A percentile compares a stretch with the other conserved stretches of the same genome.
These are phyloP conservation scores for Phalloptychus januarius DNA, from an alignment of 2,797 vertebrate genomes.

Conservation along the genomic window DNA sequence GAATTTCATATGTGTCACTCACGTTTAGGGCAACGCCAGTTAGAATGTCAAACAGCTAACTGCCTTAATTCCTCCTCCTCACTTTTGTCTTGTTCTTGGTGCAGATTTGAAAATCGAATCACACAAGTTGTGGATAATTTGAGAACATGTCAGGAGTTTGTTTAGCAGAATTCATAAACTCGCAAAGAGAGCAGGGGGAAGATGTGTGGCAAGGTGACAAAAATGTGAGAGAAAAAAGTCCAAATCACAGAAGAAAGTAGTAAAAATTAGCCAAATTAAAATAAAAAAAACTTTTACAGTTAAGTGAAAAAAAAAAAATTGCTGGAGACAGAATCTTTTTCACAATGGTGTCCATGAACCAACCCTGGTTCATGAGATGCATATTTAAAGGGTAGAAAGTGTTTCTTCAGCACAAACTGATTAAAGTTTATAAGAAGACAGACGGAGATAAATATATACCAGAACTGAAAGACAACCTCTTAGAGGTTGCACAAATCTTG, in stretches of 20 bases:
- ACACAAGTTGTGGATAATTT: constrained; percentile 77
- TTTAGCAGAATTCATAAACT: constrained; percentile 31
- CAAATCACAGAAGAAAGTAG: background rate
- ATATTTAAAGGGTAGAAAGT: background rate
- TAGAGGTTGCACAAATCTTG: background rate
- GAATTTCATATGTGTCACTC: constrained; percentile 74
- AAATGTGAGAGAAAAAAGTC: background rate
- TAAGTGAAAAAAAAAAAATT: constrained; percentile 20
- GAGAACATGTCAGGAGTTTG: constrained; percentile 53
- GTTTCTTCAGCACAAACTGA: background rate
- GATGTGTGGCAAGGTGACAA: background rate
- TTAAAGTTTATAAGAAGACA: background rate
- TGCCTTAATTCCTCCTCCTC: constrained; percentile 58
- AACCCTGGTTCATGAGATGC: background rate
- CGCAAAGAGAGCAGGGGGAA: constrained; percentile 12
- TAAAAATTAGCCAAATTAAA: background rate
- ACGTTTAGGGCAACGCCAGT: constrained; percentile 67
- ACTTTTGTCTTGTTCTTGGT: background rate
- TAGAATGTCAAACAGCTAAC: constrained; percentile 74
- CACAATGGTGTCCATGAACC: background rate
- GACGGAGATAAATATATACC: background rate
- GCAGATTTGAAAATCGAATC: constrained; percentile 72
- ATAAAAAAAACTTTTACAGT: background rate
- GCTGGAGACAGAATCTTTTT: constrained; percentile 2
- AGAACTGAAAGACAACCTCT: background rate